Evolutionary conservation across 2,797 vertebrate species (phyloP), one percentile per base, ranked within the genome.

Genomic region (Platyrinchus mystaceus): DNA sequence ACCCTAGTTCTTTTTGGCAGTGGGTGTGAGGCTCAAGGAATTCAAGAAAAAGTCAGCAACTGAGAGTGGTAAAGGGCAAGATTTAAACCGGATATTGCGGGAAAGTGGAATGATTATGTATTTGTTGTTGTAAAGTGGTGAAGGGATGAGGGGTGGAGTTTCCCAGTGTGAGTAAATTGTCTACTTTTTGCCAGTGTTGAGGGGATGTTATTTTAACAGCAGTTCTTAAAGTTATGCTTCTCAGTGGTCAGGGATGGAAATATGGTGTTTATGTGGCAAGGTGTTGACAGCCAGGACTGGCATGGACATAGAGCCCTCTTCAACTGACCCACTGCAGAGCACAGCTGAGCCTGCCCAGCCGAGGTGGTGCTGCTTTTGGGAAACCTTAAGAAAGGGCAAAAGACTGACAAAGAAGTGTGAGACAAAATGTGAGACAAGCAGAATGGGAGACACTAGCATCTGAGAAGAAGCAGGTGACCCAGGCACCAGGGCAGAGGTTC

Each of bases 311-410:
- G 20, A 55, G 13, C 2, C 6, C 0, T 6, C 22, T 64, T 30
- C 14, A 37, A 1, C 11, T 5, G 2, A 12, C 4, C 6, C 17
- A 8, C 2, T 0, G 4, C 8, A 56, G 27, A 18, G 7, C 24
- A 27, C 5, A 4, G 15, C 41, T 52, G 47, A 62, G 10, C 12
- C 12, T 30, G 2, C 2, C 10, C 32, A 53, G 14, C 6, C 2
- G 2, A 27, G 6, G 16, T 6, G 12, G 34, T 9, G 4, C 3
- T 0, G 0, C 7, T 9, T 32, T 6, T 4, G n/a, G 28, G 12
- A 50, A 71, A 34, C 6, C 2, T 3, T 59, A 67, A 9, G 30
- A 64, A 68, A 75, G 3, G 3, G 7, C 1, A 43, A 55, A 56
- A 32, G 27, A 30, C 6, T 55, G 1, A 36, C 19, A 76, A 21